Base-by-base conservation (phyloP, 2,113 vertebrate genomes). In the Neodon shergylaensis region DNA sequence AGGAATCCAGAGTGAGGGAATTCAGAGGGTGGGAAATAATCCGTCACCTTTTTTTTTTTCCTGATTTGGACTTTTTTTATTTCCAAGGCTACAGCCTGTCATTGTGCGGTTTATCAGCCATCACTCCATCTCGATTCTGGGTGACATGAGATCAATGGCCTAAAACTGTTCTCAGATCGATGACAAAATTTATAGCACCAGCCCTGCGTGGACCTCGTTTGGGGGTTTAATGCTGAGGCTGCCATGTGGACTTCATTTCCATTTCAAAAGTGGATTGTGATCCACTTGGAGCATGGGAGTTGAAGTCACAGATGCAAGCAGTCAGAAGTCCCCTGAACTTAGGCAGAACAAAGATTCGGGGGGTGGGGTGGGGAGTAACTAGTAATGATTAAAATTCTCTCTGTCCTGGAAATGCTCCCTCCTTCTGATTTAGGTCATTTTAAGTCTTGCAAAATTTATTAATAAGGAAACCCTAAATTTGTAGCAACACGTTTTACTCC, bases 191-290 rank as follows among this genome's bases (percentile, higher is more conserved):
- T 88, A 76, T 94, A 92, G 74, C 70, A 5, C 95, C 81, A 66
- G 49, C 47, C 61, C 33, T 72, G 68, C 74, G 4, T 68, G 66
- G 31, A 68, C 31, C 66, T 66, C 65, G 85, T 89, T 94, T 4
- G 31, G 33, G 94, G 33, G 94, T 94, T 82, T 47, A 93, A 92
- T 54, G 86, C 91, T 36, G 79, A 89, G 49, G 49, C 70, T 31
- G 65, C 0, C 0, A 3, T 83, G 78, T 76, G 96, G 72, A 95
- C 96, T 97, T 95, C 87, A 97, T 98, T 98, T 98, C 94, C 96
- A 81, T 95, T 94, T 97, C 96, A 96, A 82, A 98, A 93, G 92
- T 86, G 54, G 94, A 90, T 10, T 4, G 73, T 95, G 96, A 95
- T 79, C 97, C 98, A 95, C 87, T 95, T 85, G 84, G 78, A 96